A percentile compares a stretch with the other conserved stretches of the same genome.
phyloP scores from a whole-genome alignment of 2,113 vertebrate species.

The Rousettus leschenaultii region DNA sequence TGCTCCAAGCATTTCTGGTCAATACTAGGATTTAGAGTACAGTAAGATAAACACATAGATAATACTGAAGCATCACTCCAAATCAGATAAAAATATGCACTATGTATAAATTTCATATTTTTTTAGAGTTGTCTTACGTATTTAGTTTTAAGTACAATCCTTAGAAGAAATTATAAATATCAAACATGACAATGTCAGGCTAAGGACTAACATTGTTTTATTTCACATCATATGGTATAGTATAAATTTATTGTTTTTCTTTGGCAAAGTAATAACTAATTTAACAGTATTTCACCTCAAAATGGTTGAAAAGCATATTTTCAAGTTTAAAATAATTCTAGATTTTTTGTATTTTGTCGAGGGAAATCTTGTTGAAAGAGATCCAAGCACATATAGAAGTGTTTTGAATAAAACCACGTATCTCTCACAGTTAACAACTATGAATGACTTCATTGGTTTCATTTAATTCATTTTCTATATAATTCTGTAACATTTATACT shows the following conservation, averaged over 20 bases:
- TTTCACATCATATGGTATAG: background rate
- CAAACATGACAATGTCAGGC: background rate
- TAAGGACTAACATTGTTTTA: background rate
- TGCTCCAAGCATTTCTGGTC: background rate
- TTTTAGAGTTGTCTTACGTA: background rate
- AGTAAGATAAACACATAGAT: background rate
- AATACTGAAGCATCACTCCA: background rate
- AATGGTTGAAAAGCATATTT: background rate
- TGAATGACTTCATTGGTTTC: background rate
- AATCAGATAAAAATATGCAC: background rate
- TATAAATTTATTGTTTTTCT: background rate
- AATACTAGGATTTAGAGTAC: background rate
- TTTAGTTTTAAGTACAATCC: background rate
- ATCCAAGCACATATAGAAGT: background rate
- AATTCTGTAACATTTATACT: background rate
- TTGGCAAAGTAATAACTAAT: background rate
- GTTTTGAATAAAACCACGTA: background rate
- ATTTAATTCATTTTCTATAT: background rate
- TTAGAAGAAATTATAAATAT: background rate
- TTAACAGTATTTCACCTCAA: background rate
- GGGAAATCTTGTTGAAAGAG: background rate
- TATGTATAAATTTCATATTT: background rate
- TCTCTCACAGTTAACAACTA: background rate
- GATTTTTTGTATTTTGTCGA: background rate
- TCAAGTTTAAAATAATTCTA: background rate